Evolutionary conservation across 2,797 vertebrate genomes (phyloP).

Genomic region (Champsocephalus gunnari): DNA sequence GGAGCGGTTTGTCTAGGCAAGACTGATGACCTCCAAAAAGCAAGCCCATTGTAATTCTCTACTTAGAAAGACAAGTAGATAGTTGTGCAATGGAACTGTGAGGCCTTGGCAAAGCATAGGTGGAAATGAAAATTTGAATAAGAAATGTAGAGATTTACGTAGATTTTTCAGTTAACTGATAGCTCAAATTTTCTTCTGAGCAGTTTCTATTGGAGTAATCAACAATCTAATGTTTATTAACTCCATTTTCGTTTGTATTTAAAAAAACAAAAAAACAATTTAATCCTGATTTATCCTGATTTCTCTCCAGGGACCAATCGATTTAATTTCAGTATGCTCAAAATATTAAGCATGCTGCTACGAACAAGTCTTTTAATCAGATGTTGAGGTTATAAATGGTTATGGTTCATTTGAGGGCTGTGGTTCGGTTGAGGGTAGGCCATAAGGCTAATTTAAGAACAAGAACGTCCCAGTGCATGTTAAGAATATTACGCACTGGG

Average conservation of each 20-base stretch:
- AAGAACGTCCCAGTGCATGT: slow-evolving; percentile 37
- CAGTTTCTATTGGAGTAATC: slow-evolving; percentile 9
- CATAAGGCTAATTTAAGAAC: slow-evolving; percentile 27
- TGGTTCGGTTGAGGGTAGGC: slow-evolving; percentile 28
- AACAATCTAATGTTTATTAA: not conserved
- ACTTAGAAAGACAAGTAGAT: not conserved
- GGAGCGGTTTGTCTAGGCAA: slow-evolving; percentile 28
- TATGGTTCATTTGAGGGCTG: slow-evolving; percentile 27
- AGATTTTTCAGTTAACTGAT: not conserved
- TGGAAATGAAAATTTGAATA: too few species aligned
- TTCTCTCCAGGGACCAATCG: not conserved
- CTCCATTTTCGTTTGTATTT: not conserved
- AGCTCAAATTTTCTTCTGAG: not conserved
- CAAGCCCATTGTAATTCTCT: slow-evolving; percentile 4
- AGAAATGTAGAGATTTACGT: not conserved
- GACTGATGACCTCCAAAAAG: slow-evolving; percentile 31
- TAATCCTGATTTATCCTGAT: too few species aligned
- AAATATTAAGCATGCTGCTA: not conserved
- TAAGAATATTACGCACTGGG: slow-evolving; percentile 1
- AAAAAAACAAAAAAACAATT: too few species aligned
- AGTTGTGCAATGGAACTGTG: not conserved
- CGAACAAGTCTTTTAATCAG: not conserved
- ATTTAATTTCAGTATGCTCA: not conserved
- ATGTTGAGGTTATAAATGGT: slow-evolving; percentile 8
- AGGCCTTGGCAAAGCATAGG: too few species aligned